phyloP scores from a whole-genome alignment of 2,113 vertebrate species.

The Eudyptes chrysolophus region DNA sequence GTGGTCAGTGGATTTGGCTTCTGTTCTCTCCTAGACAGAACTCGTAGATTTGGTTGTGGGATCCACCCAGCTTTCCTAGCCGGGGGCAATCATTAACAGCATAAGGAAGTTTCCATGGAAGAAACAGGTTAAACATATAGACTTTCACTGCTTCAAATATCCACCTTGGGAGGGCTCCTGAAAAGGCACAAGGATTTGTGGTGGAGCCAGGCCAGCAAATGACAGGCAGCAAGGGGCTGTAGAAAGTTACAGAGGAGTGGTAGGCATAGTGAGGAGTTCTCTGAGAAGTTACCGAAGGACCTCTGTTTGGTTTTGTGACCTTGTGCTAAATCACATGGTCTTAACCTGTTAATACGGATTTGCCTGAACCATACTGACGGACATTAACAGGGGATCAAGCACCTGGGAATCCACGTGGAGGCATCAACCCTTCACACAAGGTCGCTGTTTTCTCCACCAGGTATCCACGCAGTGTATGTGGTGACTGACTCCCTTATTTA shows the following conservation, averaged over 20 bases:
- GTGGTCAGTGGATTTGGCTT: background rate
- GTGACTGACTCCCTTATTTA: background rate
- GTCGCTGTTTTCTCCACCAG: background rate
- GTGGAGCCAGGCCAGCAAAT: background rate
- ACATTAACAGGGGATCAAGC: background rate
- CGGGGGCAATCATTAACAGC: background rate
- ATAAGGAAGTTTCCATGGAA: background rate
- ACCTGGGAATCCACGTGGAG: background rate
- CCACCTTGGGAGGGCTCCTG: background rate
- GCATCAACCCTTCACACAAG: accelerated
- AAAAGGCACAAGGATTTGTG: background rate
- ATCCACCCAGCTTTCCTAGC: background rate
- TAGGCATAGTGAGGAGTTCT: background rate
- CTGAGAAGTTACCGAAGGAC: background rate
- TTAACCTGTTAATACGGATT: background rate
- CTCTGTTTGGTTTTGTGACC: background rate
- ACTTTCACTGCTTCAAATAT: background rate
- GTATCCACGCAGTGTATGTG: background rate
- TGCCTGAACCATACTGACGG: background rate
- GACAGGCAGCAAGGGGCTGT: background rate
- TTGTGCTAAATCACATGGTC: background rate
- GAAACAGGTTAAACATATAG: background rate
- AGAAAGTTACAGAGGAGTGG: background rate
- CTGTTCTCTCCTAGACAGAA: background rate
- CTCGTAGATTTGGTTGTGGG: background rate